Conservation (phyloP, 2,888 invertebrate species). For the Rhaphigaster nebulosa region DNA sequence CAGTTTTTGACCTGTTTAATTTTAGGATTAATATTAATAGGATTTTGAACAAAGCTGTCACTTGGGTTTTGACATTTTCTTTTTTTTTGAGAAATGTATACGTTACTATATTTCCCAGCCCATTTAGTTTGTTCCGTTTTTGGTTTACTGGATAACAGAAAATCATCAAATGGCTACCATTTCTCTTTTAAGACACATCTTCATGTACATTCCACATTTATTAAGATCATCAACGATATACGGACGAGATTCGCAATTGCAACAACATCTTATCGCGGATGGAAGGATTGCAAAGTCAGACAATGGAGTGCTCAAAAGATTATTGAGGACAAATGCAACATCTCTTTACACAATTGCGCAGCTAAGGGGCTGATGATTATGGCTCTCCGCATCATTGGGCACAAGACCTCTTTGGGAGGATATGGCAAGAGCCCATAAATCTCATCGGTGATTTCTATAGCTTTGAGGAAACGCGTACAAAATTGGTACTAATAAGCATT, state of each 20-base stretch:
- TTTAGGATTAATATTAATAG: neutral
- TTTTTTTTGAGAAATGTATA: no score
- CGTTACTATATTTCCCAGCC: neutral
- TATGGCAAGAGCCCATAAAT: neutral
- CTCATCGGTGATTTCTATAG: neutral
- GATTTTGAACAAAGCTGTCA: neutral
- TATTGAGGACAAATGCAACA: constrained; percentile 23
- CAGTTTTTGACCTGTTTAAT: neutral
- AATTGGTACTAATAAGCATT: no score
- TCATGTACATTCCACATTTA: neutral
- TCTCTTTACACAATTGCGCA: constrained; percentile 1
- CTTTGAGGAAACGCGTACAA: neutral
- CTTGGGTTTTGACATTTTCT: no score
- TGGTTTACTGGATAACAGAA: neutral
- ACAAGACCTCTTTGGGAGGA: neutral
- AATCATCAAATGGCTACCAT: neutral
- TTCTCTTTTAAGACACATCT: neutral
- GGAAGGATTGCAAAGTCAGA: neutral
- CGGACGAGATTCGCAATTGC: neutral
- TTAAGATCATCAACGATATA: neutral
- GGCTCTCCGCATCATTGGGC: neutral
- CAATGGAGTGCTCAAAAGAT: constrained; percentile 12
- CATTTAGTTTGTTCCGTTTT: neutral
- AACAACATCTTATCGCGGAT: neutral
- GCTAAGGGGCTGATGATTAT: constrained; percentile 20